phyloP scores from a whole-genome alignment of 2,113 vertebrate genomes.

The Xyliphius kryptos region DNA sequence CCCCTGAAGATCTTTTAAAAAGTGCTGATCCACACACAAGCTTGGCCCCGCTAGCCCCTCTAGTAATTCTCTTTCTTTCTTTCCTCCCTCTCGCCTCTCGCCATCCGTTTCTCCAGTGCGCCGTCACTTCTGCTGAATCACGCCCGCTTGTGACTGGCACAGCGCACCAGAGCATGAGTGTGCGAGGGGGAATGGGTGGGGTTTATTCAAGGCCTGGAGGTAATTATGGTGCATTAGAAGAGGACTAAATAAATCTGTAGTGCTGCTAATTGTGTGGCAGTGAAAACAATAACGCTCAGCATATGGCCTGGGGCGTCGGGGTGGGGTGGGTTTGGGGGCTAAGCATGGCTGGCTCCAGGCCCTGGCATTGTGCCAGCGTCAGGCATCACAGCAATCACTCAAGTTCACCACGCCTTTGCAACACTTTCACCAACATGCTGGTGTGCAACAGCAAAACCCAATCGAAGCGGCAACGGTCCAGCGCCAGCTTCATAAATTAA shows the following conservation, averaged over 20 bases:
- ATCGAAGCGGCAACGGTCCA: not conserved
- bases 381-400: conserved; percentile 57
- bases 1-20: conserved; percentile 72
- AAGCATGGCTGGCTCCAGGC: conserved; percentile 41
- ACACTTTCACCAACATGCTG: conserved; percentile 36
- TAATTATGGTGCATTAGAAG: conserved; percentile 74
- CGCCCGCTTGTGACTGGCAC: conserved; percentile 25
- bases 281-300: conserved; percentile 71
- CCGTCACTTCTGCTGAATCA: conserved; percentile 52
- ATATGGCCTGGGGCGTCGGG: conserved; percentile 61
- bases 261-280: conserved; percentile 70
- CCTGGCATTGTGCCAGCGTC: conserved; percentile 63
- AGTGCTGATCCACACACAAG: conserved; percentile 66
- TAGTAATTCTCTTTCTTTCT: conserved; percentile 38
- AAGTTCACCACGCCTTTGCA: conserved; percentile 34
- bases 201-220: conserved; percentile 64
- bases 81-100: conserved; percentile 36
- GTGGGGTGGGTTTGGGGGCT: conserved; percentile 40
- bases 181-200: conserved; percentile 34
- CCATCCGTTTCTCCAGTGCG: conserved; percentile 18
- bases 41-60: conserved; percentile 53
- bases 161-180: conserved; percentile 8
- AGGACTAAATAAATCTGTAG: conserved; percentile 72
- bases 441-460: not conserved
- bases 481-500: not conserved